Evolutionary conservation across 2,797 vertebrate genomes (phyloP).

Genomic region (Diglossa cyanea): DNA sequence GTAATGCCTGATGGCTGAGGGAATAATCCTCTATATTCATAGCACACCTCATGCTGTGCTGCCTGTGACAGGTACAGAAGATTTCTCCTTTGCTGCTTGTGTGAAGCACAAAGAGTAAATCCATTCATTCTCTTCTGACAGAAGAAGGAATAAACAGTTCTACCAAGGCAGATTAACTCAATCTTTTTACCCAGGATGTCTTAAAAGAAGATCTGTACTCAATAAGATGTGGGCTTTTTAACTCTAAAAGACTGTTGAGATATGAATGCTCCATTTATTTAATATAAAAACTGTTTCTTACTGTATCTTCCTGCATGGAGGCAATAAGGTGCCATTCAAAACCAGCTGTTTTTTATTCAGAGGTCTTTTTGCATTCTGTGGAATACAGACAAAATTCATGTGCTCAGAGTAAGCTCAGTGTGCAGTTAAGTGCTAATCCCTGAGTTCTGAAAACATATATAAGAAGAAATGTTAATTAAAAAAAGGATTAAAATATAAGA

Average conservation of each 20-base stretch:
- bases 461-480: not conserved
- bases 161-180: not conserved
- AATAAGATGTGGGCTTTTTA: not conserved
- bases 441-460: not conserved
- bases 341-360: not conserved
- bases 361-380: not conserved
- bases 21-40: not conserved
- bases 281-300: not conserved
- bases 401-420: not conserved
- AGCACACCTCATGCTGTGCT: not conserved
- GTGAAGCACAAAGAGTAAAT: not conserved
- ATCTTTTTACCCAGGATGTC: not conserved
- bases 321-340: constrained; percentile 4
- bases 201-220: not conserved
- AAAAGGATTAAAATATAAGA: not conserved
- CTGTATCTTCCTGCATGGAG: not conserved
- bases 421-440: not conserved
- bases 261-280: not conserved
- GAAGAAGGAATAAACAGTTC: not conserved
- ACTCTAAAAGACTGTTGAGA: not conserved
- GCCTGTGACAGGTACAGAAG: not conserved
- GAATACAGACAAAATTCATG: not conserved
- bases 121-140: not conserved
- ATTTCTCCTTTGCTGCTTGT: not conserved
- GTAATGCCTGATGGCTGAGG: not conserved